Percentiles rank a stretch among this genome's conserved stretches.
These are phyloP conservation scores for Hystrix brachyura DNA, from an alignment of 2,113 vertebrate species.

Conservation along the genomic window DNA sequence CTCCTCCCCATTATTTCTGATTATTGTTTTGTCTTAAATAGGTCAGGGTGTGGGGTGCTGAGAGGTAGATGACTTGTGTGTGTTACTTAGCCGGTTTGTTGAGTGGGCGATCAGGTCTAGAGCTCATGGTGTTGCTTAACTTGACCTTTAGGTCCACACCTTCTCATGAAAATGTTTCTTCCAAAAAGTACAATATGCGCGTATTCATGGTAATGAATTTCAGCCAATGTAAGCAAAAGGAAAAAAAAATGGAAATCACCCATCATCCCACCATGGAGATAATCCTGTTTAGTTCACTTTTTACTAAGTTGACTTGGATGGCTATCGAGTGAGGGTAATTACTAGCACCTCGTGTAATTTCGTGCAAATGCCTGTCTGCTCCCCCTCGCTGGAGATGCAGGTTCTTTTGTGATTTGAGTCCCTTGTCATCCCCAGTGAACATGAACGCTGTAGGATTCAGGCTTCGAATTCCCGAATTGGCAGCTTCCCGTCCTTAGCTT, in stretches of 20 bases:
- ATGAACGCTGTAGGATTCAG: background rate
- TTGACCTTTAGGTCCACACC: too few species aligned
- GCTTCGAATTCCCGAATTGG: background rate
- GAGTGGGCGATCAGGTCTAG: background rate
- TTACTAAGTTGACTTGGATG: background rate
- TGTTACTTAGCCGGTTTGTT: background rate
- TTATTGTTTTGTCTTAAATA: background rate
- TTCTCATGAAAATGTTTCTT: background rate
- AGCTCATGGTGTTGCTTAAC: accelerated
- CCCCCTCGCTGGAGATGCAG: background rate
- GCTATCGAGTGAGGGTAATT: background rate
- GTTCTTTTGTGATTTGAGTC: accelerated
- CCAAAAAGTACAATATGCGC: background rate
- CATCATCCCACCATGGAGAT: background rate
- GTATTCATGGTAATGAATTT: background rate
- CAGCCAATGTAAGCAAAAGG: background rate
- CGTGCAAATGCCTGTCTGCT: background rate
- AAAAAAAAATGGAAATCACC: background rate
- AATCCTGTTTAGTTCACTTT: background rate
- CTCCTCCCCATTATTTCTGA: background rate
- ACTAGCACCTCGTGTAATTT: background rate
- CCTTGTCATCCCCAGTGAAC: accelerated
- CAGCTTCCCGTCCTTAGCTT: too few species aligned
- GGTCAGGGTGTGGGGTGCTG: background rate
- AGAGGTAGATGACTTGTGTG: background rate